phyloP scores from a whole-genome alignment of 2,888 invertebrate species.

The Nowickia ferox region DNA sequence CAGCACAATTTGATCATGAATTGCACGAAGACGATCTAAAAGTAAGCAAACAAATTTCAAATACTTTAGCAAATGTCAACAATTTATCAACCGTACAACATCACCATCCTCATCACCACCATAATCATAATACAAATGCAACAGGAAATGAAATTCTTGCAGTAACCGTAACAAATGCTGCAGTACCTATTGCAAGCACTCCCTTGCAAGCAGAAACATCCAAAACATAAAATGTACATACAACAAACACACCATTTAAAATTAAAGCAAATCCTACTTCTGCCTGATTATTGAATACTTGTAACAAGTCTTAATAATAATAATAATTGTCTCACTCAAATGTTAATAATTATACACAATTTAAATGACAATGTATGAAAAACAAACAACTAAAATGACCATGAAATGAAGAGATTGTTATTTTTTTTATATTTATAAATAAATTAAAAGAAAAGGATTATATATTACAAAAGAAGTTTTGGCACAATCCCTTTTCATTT shows the following conservation, averaged over 20 bases:
- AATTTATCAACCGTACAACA: conserved; percentile 45
- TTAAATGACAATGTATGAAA: conserved; percentile 31
- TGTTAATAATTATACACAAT: not conserved
- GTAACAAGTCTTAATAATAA: conserved; percentile 33
- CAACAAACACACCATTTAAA: conserved; percentile 30
- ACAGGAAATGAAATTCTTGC: conserved; percentile 29
- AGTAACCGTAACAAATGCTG: conserved; percentile 39
- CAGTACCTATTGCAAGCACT: conserved; percentile 12
- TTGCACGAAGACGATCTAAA: conserved; percentile 88
- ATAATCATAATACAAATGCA: conserved; percentile 41
- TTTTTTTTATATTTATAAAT: conserved; percentile 11
- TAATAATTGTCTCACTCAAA: too few relatives aligned
- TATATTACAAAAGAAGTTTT: conserved; percentile 6
- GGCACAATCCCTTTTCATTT: not conserved
- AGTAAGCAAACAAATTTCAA: conserved; percentile 82
- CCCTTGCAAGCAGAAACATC: conserved; percentile 28
- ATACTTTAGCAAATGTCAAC: conserved; percentile 30
- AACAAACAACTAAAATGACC: conserved; percentile 6
- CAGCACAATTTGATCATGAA: conserved; percentile 89
- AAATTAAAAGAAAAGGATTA: not conserved
- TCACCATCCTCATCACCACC: conserved; percentile 41
- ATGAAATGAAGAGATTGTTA: not conserved
- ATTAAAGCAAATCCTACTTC: conserved; percentile 61
- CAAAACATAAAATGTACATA: conserved; percentile 56
- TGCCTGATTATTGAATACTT: conserved; percentile 62